Conservation (phyloP, 2,113 vertebrate genomes). For the Oxyruncus cristatus region DNA sequence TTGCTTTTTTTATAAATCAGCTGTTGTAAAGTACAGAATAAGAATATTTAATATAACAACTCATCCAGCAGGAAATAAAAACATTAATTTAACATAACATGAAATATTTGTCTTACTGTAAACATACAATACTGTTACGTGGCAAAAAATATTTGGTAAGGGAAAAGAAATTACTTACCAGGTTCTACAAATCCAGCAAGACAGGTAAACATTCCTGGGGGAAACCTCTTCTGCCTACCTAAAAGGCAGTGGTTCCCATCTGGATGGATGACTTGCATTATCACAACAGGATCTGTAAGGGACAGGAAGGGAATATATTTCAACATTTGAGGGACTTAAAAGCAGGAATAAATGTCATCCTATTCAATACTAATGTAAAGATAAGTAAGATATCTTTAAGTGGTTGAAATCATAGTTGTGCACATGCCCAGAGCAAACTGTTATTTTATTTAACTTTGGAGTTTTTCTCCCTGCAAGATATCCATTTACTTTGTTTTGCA, state of each 20-base stretch:
- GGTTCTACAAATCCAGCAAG: constrained; percentile 95
- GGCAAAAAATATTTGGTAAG: not conserved
- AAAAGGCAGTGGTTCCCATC: constrained; percentile 91
- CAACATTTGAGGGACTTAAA: not conserved
- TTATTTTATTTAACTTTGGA: not conserved
- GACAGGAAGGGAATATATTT: not conserved
- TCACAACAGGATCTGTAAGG: constrained; percentile 90
- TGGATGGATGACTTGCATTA: constrained; percentile 96
- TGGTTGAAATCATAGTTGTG: not conserved
- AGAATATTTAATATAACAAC: not conserved
- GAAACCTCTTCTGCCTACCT: constrained; percentile 90
- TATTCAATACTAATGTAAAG: not conserved
- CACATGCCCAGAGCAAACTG: not conserved
- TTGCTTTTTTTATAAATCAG: not conserved
- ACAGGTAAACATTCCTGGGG: constrained; percentile 88
- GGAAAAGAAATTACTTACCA: constrained; percentile 70
- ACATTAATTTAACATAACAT: not conserved
- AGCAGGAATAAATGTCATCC: not conserved
- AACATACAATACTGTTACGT: not conserved
- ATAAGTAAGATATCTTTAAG: not conserved
- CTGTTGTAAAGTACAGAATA: not conserved
- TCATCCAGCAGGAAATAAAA: not conserved
- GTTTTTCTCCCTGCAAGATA: not conserved
- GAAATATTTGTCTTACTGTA: not conserved
- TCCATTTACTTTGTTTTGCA: not conserved